Percentiles rank a stretch among this genome's conserved stretches.
Evolutionary conservation across 2,888 invertebrate species (phyloP).

Genomic region (Neoascia interrupta): DNA sequence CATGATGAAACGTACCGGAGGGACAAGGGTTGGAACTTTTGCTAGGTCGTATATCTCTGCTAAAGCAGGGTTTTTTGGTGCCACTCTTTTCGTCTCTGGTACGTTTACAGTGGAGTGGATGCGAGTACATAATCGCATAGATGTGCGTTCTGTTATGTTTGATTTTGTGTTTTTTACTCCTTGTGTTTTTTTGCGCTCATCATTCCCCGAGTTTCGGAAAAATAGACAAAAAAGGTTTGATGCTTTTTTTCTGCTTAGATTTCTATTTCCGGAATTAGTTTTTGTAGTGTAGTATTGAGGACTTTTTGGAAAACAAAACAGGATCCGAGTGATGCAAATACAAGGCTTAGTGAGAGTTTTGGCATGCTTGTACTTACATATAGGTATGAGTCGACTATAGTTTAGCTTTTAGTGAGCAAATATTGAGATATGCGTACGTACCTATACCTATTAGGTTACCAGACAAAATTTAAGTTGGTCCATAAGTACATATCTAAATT

Average conservation of each 20-base stretch:
- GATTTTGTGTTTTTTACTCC: constrained; percentile 18
- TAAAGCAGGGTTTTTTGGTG: constrained; percentile 28
- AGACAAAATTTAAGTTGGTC: too few relatives aligned
- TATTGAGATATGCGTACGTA: too few relatives aligned
- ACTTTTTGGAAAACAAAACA: constrained; percentile 38
- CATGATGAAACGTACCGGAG: constrained; percentile 21
- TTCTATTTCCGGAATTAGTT: constrained; percentile 62
- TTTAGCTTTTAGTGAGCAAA: too few relatives aligned
- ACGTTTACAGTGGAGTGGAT: too few relatives aligned
- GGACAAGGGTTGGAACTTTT: constrained; percentile 59
- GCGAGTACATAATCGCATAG: constrained; percentile 10
- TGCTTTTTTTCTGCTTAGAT: constrained; percentile 45
- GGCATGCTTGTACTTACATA: too few relatives aligned
- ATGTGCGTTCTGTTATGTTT: constrained; percentile 23
- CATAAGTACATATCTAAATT: too few relatives aligned
- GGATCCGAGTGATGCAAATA: neutral
- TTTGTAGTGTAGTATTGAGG: constrained; percentile 24
- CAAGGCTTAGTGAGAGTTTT: too few relatives aligned
- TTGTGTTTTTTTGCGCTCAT: constrained; percentile 22
- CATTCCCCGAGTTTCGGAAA: constrained; percentile 12
- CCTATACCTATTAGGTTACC: too few relatives aligned
- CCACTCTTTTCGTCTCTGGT: constrained; percentile 26
- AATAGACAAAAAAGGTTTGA: constrained; percentile 30
- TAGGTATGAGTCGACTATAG: too few relatives aligned
- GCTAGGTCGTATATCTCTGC: constrained; percentile 59